Percentiles rank a stretch among this genome's conserved stretches.
Evolutionary conservation across 2,888 invertebrate genomes (phyloP).

Genomic region (Drosophila lacicola): DNA sequence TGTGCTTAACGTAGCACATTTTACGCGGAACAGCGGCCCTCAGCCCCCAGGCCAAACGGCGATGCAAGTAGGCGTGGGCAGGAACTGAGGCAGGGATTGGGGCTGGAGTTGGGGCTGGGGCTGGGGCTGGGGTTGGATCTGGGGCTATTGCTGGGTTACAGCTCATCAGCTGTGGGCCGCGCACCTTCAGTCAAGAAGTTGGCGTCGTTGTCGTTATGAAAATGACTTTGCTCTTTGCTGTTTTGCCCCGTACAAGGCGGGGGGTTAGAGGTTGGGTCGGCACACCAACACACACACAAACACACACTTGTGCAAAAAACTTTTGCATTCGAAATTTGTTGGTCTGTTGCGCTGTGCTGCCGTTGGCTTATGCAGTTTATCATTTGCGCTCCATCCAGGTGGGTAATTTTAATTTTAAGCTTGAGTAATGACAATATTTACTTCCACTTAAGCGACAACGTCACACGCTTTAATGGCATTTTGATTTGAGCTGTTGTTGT

Average conservation of each 20-base stretch:
- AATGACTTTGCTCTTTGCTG: conserved; percentile 78
- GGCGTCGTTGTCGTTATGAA: conserved; percentile 79
- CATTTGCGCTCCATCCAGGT: conserved; percentile 74
- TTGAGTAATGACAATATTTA: conserved; percentile 83
- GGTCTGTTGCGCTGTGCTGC: conserved; percentile 64
- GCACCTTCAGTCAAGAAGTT: conserved; percentile 72
- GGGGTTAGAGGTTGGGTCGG: not conserved
- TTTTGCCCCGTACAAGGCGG: conserved; percentile 16
- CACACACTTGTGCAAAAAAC: conserved; percentile 68
- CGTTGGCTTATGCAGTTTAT: conserved; percentile 81
- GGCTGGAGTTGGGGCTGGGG: not conserved
- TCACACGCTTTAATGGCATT: conserved; percentile 81
- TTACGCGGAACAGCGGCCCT: conserved; percentile 41
- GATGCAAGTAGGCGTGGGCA: conserved; percentile 21
- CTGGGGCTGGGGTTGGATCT: not conserved
- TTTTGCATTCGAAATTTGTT: conserved; percentile 79
- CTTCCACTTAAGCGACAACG: conserved; percentile 75
- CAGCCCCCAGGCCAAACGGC: not conserved
- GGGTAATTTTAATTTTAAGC: conserved; percentile 83
- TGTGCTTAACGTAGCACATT: conserved; percentile 84
- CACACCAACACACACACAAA: conserved; percentile 21
- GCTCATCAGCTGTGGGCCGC: conserved; percentile 62
- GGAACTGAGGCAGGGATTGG: not conserved
- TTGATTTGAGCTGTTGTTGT: conserved; percentile 71
- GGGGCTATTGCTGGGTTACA: conserved; percentile 34